Percentiles rank a stretch among this genome's conserved stretches.
phyloP scores from a whole-genome alignment of 2,888 invertebrate species.

The Acleris literana region DNA sequence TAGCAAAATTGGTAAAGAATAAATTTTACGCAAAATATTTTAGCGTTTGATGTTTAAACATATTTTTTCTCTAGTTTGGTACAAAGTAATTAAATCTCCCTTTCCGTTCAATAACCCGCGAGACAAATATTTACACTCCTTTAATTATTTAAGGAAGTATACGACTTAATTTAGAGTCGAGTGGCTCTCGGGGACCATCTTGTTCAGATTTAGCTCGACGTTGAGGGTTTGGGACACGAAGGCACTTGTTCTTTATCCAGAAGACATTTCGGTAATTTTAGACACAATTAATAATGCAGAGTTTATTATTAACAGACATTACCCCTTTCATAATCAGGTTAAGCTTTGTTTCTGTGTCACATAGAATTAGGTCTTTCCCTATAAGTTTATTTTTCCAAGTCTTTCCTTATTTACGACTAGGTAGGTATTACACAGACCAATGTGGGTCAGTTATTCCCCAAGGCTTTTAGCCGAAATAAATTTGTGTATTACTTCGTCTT shows the following conservation, averaged over 20 bases:
- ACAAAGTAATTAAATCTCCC: not conserved
- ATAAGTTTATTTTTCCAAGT: not conserved
- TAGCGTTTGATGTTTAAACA: not conserved
- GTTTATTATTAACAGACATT: too few species aligned
- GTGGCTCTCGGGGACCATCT: slow-evolving; percentile 7
- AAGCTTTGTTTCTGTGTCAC: not conserved
- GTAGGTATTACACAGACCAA: slow-evolving; percentile 3
- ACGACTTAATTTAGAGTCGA: slow-evolving; percentile 9
- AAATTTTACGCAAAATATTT: not conserved
- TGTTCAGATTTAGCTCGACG: slow-evolving; percentile 20
- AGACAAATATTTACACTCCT: not conserved
- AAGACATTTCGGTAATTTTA: slow-evolving; percentile 12
- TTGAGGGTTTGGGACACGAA: slow-evolving; percentile 20
- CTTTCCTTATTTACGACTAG: slow-evolving; percentile 10
- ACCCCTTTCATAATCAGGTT: not conserved
- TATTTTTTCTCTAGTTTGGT: slow-evolving; percentile 1
- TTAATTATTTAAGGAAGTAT: not conserved
- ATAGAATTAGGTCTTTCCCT: not conserved
- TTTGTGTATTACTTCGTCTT: not conserved
- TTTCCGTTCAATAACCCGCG: slow-evolving; percentile 13
- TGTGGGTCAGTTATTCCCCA: slow-evolving; percentile 17
- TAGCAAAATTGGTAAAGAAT: too few species aligned
- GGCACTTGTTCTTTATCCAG: not conserved
- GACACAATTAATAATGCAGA: not conserved
- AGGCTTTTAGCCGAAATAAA: not conserved